These are phyloP conservation scores for Pterocles orientalis DNA, from an alignment of 2,113 vertebrate genomes.

Conservation along the genomic window DNA sequence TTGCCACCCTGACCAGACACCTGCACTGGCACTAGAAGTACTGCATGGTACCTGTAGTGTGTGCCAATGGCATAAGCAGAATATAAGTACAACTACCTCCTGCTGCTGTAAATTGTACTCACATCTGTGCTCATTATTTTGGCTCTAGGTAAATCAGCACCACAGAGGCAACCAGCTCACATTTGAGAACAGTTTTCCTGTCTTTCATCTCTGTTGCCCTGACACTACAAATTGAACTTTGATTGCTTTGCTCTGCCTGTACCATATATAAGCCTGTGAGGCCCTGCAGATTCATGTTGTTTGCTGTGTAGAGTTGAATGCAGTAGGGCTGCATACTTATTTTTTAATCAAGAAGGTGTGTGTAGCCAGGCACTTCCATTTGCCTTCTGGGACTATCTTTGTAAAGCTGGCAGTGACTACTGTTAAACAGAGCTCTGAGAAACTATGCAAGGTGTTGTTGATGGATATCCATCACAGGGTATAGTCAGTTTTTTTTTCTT, in stretches of 20 bases:
- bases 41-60: accelerated
- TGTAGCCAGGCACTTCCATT: neutral
- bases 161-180: neutral
- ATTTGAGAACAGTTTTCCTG: neutral
- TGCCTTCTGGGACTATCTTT: neutral
- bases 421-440: neutral
- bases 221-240: neutral
- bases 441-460: accelerated
- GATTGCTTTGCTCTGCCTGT: neutral
- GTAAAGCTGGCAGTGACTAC: neutral
- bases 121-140: neutral
- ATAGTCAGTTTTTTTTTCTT: neutral
- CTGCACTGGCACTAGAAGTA: neutral
- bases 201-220: neutral
- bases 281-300: neutral
- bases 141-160: neutral
- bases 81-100: neutral
- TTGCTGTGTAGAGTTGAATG: neutral
- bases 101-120: neutral
- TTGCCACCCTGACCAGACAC: neutral
- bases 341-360: neutral
- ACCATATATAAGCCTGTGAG: accelerated
- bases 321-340: neutral
- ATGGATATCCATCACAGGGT: neutral
- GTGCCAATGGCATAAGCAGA: neutral